These are phyloP conservation scores for Syrmaticus mikado DNA, from an alignment of 2,113 vertebrate genomes.

Conservation along the genomic window DNA sequence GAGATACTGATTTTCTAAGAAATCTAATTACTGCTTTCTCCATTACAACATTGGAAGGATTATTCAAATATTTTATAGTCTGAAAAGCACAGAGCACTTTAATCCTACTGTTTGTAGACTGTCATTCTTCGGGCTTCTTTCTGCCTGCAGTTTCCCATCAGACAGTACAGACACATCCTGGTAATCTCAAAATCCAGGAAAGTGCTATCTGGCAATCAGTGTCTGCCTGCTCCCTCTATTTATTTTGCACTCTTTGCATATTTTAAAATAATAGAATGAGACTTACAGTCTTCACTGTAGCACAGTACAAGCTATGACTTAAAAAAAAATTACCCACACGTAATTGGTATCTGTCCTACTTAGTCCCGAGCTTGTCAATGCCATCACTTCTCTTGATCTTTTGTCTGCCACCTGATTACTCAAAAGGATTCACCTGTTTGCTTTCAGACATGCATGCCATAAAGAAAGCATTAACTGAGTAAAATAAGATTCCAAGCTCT, in stretches of 20 bases:
- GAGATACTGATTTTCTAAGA: background rate
- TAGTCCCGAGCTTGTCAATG: background rate
- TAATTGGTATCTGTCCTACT: slow-evolving; percentile 6
- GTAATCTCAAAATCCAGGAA: slow-evolving; percentile 64
- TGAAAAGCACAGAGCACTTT: slow-evolving; percentile 33
- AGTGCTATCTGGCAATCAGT: slow-evolving; percentile 65
- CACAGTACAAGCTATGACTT: slow-evolving; percentile 14
- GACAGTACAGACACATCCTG: slow-evolving; percentile 47
- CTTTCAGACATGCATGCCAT: background rate
- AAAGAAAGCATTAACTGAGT: background rate
- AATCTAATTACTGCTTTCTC: slow-evolving; percentile 43
- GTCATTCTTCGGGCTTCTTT: slow-evolving; percentile 47
- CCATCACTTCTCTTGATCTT: background rate
- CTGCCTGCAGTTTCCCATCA: slow-evolving; percentile 32
- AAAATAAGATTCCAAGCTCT: background rate
- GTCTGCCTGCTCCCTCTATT: slow-evolving; percentile 54
- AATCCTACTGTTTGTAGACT: slow-evolving; percentile 68
- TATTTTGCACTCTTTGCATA: slow-evolving; percentile 67
- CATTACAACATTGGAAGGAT: slow-evolving; percentile 48
- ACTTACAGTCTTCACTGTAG: background rate
- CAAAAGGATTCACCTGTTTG: background rate
- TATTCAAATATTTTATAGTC: slow-evolving; percentile 52
- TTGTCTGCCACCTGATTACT: background rate
- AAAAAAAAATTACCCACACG: background rate
- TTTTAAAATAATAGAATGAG: slow-evolving; percentile 58